phyloP scores from a whole-genome alignment of 2,113 vertebrate species.

The Scytalopus superciliaris region DNA sequence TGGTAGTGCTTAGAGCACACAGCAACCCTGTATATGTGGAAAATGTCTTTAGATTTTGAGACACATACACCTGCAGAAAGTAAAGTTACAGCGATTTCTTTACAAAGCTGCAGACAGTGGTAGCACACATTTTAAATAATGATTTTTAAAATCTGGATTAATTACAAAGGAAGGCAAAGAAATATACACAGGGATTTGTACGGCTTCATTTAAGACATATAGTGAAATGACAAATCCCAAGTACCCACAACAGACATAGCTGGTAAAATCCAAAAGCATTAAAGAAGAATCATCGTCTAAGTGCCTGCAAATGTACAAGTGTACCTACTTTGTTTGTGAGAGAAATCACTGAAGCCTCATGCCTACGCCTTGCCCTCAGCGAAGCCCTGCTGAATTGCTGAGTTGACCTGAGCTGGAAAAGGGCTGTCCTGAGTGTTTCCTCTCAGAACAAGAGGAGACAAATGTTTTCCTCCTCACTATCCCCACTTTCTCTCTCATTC shows the following conservation, averaged over 20 bases:
- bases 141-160: fast-evolving
- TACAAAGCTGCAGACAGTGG: neutral
- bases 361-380: neutral
- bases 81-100: neutral
- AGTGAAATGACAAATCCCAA: neutral
- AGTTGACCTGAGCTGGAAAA: neutral
- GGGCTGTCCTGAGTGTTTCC: neutral
- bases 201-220: neutral
- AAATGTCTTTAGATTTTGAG: neutral
- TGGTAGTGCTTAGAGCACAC: neutral
- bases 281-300: neutral
- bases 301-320: neutral
- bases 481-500: neutral
- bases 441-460: neutral
- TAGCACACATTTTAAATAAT: neutral
- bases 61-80: neutral
- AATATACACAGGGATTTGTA: neutral
- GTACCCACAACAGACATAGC: neutral
- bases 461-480: neutral
- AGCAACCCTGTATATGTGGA: neutral
- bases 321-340: fast-evolving
- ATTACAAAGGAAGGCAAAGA: neutral
- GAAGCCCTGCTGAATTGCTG: neutral
- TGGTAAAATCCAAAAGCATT: neutral
- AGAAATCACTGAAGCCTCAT: neutral